A percentile compares a stretch with the other conserved stretches of the same genome.
Conservation (phyloP, 2,888 invertebrate genomes). For the Trichacis sp. region DNA sequence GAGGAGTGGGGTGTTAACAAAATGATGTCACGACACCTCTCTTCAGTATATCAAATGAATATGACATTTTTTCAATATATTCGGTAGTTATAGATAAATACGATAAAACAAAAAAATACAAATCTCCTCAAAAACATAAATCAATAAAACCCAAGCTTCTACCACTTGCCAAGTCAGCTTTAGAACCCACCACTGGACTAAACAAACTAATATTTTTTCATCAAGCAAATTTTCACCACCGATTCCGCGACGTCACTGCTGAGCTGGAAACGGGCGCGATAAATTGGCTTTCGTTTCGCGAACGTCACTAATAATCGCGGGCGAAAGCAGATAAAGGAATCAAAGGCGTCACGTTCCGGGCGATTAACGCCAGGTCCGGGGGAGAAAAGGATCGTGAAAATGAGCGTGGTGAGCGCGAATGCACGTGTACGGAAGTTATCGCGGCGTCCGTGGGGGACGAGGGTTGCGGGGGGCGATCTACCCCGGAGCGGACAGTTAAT, state of each 20-base stretch:
- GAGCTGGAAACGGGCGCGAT: no score
- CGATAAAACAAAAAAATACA: no score
- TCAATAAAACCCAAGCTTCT: no score
- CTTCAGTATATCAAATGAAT: no score
- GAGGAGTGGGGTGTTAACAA: no score
- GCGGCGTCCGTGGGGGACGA: constrained; percentile 34
- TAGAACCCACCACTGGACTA: no score
- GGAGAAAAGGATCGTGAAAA: constrained; percentile 16
- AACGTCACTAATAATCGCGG: constrained; percentile 6
- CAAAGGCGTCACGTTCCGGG: constrained; percentile 32
- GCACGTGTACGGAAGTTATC: constrained; percentile 50
- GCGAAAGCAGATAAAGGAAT: constrained; percentile 35
- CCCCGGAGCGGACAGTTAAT: constrained; percentile 43
- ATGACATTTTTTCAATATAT: no score
- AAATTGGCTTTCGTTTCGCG: not conserved
- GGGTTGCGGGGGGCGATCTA: constrained; percentile 33
- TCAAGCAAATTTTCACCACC: no score
- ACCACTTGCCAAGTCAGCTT: no score
- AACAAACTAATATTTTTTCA: constrained; percentile 6
- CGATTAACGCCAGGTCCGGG: constrained; percentile 30
- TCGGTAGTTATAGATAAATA: no score
- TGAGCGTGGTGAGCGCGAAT: constrained; percentile 30
- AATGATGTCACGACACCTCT: no score
- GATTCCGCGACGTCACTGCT: not conserved
- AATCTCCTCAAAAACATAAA: no score